Conservation (phyloP, 92 coral and sea anemone genomes). For the Phenganax marumi region DNA sequence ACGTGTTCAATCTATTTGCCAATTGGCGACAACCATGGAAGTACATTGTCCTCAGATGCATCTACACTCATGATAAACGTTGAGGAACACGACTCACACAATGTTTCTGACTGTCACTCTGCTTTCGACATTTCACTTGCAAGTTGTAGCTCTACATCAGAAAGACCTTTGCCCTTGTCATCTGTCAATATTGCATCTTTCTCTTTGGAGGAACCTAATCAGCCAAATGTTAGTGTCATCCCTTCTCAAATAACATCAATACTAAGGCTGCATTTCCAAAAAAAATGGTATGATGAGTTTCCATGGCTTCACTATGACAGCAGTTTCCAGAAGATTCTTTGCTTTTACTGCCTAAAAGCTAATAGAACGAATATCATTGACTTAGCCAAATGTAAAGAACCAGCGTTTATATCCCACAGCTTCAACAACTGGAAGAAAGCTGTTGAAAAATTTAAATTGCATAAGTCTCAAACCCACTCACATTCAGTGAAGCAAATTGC, state of each 20-base stretch:
- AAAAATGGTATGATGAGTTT: neutral
- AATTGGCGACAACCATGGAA: too few relatives aligned
- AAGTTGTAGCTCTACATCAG: conserved; percentile 4
- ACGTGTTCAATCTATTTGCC: too few relatives aligned
- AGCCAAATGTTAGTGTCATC: neutral
- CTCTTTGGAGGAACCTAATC: too few relatives aligned
- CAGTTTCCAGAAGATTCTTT: too few relatives aligned
- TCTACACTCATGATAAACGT: too few relatives aligned
- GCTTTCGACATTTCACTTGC: too few relatives aligned
- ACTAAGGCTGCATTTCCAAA: neutral
- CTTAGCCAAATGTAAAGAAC: conserved; percentile 6
- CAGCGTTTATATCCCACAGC: too few relatives aligned
- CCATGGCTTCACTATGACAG: conserved; percentile 10
- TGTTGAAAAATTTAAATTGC: conserved; percentile 4
- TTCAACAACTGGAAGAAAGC: conserved; percentile 18
- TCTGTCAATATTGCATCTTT: too few relatives aligned
- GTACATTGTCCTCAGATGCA: too few relatives aligned
- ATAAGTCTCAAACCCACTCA: neutral
- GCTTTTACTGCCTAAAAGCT: conserved; percentile 12
- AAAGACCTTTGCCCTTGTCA: too few relatives aligned
- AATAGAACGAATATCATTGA: neutral
- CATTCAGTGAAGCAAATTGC: conserved; percentile 3
- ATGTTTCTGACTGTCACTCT: too few relatives aligned
- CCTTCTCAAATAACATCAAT: neutral
- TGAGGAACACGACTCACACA: too few relatives aligned